These are phyloP conservation scores for Tapera naevia DNA, from an alignment of 2,797 vertebrate species.

Conservation along the genomic window DNA sequence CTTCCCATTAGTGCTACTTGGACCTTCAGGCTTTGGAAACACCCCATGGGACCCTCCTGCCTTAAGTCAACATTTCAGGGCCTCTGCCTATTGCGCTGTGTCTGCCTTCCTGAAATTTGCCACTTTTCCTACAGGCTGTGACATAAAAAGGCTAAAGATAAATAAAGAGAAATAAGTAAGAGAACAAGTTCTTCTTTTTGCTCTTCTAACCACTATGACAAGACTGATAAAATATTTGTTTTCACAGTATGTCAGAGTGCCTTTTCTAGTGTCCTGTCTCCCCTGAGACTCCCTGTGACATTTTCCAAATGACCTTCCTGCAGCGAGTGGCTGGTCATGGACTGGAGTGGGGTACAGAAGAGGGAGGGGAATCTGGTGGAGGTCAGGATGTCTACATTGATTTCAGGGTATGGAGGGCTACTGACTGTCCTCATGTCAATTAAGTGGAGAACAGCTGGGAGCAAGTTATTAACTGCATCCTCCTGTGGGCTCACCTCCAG, in stretches of 20 bases:
- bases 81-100: not conserved
- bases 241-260: not conserved
- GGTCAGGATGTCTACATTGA: not conserved
- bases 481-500: not conserved
- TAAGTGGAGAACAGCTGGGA: not conserved
- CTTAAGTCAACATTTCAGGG: not conserved
- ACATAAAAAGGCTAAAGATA: not conserved
- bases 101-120: not conserved
- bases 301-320: not conserved
- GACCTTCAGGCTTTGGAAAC: not conserved
- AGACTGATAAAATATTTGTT: not conserved
- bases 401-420: not conserved
- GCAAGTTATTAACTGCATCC: not conserved
- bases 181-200: not conserved
- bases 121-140: not conserved
- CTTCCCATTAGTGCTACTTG: not conserved
- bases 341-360: not conserved
- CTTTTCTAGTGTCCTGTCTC: not conserved
- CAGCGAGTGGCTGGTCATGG: not conserved
- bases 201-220: not conserved
- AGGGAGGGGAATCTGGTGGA: not conserved
- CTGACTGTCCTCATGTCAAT: not conserved
- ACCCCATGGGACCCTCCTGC: rapidly evolving
- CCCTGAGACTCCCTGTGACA: not conserved
- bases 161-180: not conserved